These are phyloP conservation scores for Dendrolimus pini DNA, from an alignment of 2,888 invertebrate genomes.

Conservation along the genomic window DNA sequence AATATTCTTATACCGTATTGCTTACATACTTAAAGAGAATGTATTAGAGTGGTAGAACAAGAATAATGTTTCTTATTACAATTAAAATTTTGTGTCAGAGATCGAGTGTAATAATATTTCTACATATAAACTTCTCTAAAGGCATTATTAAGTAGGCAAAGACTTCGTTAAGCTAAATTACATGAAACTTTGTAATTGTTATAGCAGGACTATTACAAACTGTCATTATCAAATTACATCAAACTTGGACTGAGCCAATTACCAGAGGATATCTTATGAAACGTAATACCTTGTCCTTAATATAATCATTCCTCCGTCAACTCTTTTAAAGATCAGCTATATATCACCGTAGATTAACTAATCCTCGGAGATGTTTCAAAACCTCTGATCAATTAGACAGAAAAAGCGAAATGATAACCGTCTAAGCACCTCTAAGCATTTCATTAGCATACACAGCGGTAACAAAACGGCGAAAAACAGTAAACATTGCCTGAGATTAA, in stretches of 20 bases:
- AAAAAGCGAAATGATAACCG: conserved; percentile 30
- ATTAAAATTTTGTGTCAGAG: no score
- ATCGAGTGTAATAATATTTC: no score
- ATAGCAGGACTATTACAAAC: not conserved
- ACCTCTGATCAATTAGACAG: conserved; percentile 43
- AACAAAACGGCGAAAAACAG: not conserved
- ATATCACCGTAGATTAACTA: no score
- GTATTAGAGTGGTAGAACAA: no score
- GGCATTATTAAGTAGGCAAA: no score
- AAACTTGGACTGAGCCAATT: conserved; percentile 1
- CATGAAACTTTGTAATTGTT: not conserved
- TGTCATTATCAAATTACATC: not conserved
- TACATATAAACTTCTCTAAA: no score
- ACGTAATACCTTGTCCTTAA: no score
- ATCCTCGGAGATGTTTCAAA: conserved; percentile 21
- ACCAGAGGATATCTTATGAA: not conserved
- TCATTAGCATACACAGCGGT: not conserved
- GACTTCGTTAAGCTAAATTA: conserved; percentile 5
- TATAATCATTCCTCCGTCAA: no score
- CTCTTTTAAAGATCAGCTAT: conserved; percentile 13
- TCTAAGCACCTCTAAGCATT: not conserved
- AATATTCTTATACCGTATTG: no score
- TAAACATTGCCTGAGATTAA: not conserved
- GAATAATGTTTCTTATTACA: no score
- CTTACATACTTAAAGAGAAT: no score